Conservation (phyloP, 2,113 vertebrate genomes). For the Miniopterus natalensis region DNA sequence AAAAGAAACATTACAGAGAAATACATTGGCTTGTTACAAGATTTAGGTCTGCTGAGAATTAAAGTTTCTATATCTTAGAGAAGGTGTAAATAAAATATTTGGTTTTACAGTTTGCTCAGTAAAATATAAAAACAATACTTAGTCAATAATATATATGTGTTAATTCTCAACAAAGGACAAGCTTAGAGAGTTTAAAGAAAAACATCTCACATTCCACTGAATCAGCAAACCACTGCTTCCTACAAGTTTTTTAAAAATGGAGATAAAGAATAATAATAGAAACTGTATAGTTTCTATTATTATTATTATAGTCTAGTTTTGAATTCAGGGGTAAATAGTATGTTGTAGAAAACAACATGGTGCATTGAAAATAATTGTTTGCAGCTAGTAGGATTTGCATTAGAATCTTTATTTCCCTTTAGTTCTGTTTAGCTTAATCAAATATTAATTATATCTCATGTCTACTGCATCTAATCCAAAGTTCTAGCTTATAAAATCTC, state of each 20-base stretch:
- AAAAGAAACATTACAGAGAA: neutral
- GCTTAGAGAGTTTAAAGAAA: neutral
- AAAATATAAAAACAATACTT: neutral
- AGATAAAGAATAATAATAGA: neutral
- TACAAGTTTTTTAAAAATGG: neutral
- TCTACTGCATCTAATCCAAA: neutral
- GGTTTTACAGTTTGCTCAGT: neutral
- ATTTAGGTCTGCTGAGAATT: neutral
- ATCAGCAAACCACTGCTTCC: neutral
- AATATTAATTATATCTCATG: neutral
- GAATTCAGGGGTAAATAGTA: neutral
- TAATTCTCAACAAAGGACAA: too few relatives aligned
- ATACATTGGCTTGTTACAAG: neutral
- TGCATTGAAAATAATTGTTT: slow-evolving; percentile 26
- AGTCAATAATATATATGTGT: neutral
- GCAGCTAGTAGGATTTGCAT: neutral
- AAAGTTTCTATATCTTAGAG: neutral
- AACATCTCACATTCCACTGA: neutral
- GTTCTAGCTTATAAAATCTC: neutral
- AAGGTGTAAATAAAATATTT: neutral
- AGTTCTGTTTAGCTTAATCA: neutral
- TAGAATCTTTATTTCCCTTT: slow-evolving; percentile 2
- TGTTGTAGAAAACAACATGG: neutral
- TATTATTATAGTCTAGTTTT: slow-evolving; percentile 40
- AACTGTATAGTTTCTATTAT: neutral